Base-by-base conservation (phyloP, 2,113 vertebrate genomes). In the Cettia cetti region DNA sequence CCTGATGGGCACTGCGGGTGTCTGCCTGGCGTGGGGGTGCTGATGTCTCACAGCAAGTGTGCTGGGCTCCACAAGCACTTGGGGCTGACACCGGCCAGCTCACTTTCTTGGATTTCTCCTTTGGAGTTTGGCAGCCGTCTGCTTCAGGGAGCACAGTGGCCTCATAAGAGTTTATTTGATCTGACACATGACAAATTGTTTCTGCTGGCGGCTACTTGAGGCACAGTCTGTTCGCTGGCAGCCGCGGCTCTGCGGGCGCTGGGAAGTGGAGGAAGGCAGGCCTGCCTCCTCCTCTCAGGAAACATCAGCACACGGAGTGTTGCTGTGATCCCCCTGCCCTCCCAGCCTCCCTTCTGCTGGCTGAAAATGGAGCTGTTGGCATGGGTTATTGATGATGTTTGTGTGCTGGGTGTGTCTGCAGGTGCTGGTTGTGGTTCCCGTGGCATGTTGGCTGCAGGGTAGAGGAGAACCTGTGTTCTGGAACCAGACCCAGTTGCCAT, bases 121-220 rank as follows among this genome's bases (percentile, higher is more conserved):
- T 30, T 71, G 88, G 88, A 94, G 90, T 49, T 93, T 96, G 95
- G 94, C 95, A 94, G 92, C 92, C 28, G 13, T 92, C 96, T 94
- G 96, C 96, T 97, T 90, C 60, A 27, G 96, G 94, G 94, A 96
- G 93, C 56, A 13, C 68, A 50, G 82, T 39, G 90, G 93, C 71
- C 94, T 95, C 90, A 13, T 7, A 84, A 90, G 93, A 86, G 88
- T 75, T 96, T 78, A 97, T 96, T 86, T 90, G 94, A 92, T 96
- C 82, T 96, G 95, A 96, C 96, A 96, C 82, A 93, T 92, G 93
- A 95, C 96, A 96, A 96, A 93, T 95, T 92, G 96, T 94, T 96
- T 96, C 93, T 96, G 94, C 94, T 96, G 94, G 90, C 59, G 37
- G 92, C 56, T 83, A 75, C 92, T 94, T 33, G 17, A 94, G 75